These are phyloP conservation scores for Helleia helle DNA, from an alignment of 2,888 invertebrate species.

Conservation along the genomic window DNA sequence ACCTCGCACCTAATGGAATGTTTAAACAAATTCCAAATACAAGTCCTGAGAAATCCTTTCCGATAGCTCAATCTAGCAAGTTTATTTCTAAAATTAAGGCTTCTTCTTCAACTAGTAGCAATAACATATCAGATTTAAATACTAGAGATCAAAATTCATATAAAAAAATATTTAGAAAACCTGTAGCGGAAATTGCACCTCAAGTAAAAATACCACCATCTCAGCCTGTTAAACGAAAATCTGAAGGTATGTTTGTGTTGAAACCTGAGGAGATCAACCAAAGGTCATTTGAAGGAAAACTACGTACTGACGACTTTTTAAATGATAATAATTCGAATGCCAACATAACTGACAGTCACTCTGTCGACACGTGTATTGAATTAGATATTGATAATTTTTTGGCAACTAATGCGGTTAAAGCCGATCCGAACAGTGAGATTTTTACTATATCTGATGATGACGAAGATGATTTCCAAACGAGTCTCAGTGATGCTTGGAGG, in stretches of 20 bases:
- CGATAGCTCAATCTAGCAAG: too few species aligned
- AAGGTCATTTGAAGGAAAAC: slow-evolving; percentile 24
- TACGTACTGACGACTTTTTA: not conserved
- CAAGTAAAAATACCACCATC: slow-evolving; percentile 33
- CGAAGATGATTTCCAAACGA: slow-evolving; percentile 17
- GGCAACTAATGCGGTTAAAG: slow-evolving; percentile 26
- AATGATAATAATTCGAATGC: not conserved
- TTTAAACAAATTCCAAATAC: slow-evolving; percentile 13
- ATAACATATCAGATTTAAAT: too few species aligned
- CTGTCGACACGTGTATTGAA: slow-evolving; percentile 12
- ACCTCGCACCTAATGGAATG: slow-evolving; percentile 32
- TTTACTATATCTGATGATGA: slow-evolving; percentile 33
- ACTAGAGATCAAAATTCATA: too few species aligned
- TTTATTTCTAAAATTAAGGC: too few species aligned
- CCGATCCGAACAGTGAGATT: slow-evolving; percentile 24
- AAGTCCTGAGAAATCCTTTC: slow-evolving; percentile 13
- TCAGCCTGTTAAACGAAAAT: slow-evolving; percentile 20
- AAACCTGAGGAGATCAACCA: slow-evolving; percentile 65
- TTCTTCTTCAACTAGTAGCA: too few species aligned
- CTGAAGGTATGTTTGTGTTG: slow-evolving; percentile 46
- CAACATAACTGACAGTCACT: too few species aligned
- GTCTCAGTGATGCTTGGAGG: not conserved
- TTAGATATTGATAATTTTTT: slow-evolving; percentile 40
- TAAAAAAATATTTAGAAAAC: slow-evolving; percentile 18
- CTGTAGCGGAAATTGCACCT: slow-evolving; percentile 33